Base-by-base conservation (phyloP, 2,797 vertebrate species). In the Cheracebus regulus region DNA sequence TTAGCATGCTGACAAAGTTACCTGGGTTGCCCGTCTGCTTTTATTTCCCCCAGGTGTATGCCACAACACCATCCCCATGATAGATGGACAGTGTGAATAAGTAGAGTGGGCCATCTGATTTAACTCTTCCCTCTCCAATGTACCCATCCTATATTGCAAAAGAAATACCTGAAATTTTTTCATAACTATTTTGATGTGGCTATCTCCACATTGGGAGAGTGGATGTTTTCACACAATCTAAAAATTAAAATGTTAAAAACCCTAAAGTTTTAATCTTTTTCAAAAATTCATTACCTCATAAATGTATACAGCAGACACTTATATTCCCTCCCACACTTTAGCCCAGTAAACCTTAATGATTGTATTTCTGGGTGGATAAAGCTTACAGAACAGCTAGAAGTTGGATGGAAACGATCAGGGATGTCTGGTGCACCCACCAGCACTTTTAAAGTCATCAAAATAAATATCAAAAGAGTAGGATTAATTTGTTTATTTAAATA, bases 391-490 rank as follows among this genome's bases (percentile, higher is more conserved):
- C 20, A 48, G 46, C 76, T 7, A 30, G 41, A n/a, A 39, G 2
- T 57, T 58, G n/a, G 20, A 36, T 4, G 22, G 44, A 44, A 44
- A 81, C 8, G 17, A 30, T 24, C 73, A 79, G 33, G 76, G 48
- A 85, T 76, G 30, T 52, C 36, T 58, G 0, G 15, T 64, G 17
- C n/a, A 58, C 19, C 3, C 30, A 52, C 11, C 61, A 19, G 17
- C 20, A 39, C 11, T 70, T 50, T 52, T 48, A 20, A 76, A 57
- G n/a, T 94, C 55, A 52, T 39, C 17, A 80, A 84, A 80, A 33
- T 78, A 58, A 95, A 46, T 67, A 67, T 26, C 14, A 30, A 70
- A 94, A 58, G 15, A 89, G 17, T 33, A 82, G 78, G 48, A 17
- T 79, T 2, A 6, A 61, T 7, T 55, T 72, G 46, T 82, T 76